phyloP scores from a whole-genome alignment of 2,113 vertebrate genomes.

The Balaeniceps rex region DNA sequence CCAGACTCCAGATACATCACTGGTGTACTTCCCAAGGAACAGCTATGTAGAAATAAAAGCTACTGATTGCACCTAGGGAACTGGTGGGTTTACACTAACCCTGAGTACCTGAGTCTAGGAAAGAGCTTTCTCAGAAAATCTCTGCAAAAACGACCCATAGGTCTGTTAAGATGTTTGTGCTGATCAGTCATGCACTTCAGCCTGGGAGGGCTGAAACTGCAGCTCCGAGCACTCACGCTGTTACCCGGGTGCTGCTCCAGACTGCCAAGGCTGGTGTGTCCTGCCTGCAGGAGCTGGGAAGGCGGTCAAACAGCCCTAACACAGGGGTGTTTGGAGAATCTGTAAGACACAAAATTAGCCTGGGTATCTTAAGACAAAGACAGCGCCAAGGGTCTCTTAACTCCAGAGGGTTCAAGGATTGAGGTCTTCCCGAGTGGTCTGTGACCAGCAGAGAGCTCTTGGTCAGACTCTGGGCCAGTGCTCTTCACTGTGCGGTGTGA shows the following conservation, averaged over 20 bases:
- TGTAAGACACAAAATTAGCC: not conserved
- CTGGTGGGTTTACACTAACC: not conserved
- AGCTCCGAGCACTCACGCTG: not conserved
- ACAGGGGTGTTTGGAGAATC: accelerated
- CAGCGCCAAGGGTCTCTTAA: not conserved
- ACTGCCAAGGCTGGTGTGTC: accelerated
- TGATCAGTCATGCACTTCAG: not conserved
- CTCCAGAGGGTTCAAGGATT: not conserved
- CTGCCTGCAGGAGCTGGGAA: not conserved
- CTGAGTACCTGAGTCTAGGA: not conserved
- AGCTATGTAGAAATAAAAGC: not conserved
- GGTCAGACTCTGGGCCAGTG: not conserved
- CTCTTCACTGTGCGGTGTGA: not conserved
- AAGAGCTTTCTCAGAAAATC: not conserved
- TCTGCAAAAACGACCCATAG: not conserved
- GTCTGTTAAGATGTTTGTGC: not conserved
- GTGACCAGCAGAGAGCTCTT: not conserved
- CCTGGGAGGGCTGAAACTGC: not conserved
- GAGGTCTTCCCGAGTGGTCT: not conserved
- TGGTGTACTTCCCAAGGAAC: not conserved
- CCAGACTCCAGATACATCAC: not conserved
- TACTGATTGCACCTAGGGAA: not conserved
- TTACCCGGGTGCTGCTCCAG: accelerated
- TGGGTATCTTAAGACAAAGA: not conserved
- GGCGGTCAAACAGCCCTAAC: not conserved